Conservation (phyloP, 2,113 vertebrate species). For the Capreolus pygargus region DNA sequence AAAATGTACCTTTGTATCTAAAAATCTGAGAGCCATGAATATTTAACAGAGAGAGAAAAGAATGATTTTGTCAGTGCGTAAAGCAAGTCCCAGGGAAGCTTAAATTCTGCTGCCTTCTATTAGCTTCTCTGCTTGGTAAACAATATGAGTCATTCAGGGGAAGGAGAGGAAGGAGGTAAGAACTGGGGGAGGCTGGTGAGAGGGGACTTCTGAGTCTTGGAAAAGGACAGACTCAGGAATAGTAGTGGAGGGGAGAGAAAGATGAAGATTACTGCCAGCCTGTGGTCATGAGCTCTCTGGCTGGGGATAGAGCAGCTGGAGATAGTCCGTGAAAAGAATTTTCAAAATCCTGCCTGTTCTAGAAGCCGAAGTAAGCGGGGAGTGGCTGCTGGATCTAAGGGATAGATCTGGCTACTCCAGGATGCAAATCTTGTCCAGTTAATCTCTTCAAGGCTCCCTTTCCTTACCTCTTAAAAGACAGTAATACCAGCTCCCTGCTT, state of each 20-base stretch:
- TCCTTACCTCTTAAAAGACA: not conserved
- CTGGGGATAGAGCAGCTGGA: slow-evolving; percentile 52
- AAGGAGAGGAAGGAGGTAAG: slow-evolving; percentile 66
- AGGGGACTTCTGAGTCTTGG: not conserved
- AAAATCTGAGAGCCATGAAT: slow-evolving; percentile 82
- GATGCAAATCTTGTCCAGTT: slow-evolving; percentile 32
- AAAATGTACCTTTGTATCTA: slow-evolving; percentile 85
- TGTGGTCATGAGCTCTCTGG: slow-evolving; percentile 38
- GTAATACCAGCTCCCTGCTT: slow-evolving; percentile 25
- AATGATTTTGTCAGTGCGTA: slow-evolving; percentile 84
- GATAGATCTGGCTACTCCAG: slow-evolving; percentile 28
- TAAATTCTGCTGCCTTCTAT: slow-evolving; percentile 82
- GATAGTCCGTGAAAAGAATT: slow-evolving; percentile 42
- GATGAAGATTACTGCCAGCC: slow-evolving; percentile 20
- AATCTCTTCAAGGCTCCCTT: slow-evolving; percentile 24
- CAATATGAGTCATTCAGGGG: slow-evolving; percentile 79
- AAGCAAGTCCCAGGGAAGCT: slow-evolving; percentile 81
- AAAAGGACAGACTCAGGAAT: slow-evolving; percentile 4
- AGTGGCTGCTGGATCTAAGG: slow-evolving; percentile 32
- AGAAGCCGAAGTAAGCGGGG: slow-evolving; percentile 26
- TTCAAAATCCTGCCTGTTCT: slow-evolving; percentile 35
- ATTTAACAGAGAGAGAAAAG: slow-evolving; percentile 83
- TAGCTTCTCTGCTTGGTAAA: slow-evolving; percentile 82
- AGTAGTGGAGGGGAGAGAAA: not conserved
- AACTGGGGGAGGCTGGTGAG: not conserved